These are phyloP conservation scores for Agrochola circellaris DNA, from an alignment of 2,888 invertebrate genomes.

Conservation along the genomic window DNA sequence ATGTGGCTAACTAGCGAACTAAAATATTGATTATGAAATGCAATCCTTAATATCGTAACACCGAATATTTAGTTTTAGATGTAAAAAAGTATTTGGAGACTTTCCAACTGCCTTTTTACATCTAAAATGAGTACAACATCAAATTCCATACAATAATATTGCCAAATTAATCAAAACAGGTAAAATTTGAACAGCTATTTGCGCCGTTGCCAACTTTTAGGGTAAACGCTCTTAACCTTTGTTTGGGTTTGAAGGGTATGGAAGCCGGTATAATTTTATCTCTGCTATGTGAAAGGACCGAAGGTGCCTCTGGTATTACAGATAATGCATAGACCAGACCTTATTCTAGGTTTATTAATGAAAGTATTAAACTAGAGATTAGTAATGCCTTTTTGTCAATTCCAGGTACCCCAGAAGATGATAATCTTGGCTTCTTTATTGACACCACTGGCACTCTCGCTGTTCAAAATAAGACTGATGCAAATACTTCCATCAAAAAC, in stretches of 20 bases:
- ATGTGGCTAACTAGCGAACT: too few species aligned
- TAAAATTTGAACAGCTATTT: too few species aligned
- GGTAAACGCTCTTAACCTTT: too few species aligned
- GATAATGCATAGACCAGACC: background rate
- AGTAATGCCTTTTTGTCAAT: background rate
- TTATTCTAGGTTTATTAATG: background rate
- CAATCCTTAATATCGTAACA: too few species aligned
- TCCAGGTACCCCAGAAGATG: constrained; percentile 56
- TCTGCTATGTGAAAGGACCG: background rate
- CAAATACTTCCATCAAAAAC: constrained; percentile 52
- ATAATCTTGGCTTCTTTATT: constrained; percentile 67
- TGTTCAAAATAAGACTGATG: constrained; percentile 22
- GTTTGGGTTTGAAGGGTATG: background rate
- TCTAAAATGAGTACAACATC: too few species aligned
- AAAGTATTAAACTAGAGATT: background rate
- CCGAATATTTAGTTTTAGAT: too few species aligned
- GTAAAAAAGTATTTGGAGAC: too few species aligned
- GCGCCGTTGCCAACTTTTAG: too few species aligned
- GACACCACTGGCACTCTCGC: constrained; percentile 70
- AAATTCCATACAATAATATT: too few species aligned
- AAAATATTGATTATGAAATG: too few species aligned
- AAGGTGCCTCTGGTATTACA: background rate
- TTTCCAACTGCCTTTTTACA: too few species aligned
- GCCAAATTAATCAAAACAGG: too few species aligned
- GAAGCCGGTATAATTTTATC: background rate